Conservation (phyloP, 2,797 vertebrate species). For the Otolemur crassicaudatus region DNA sequence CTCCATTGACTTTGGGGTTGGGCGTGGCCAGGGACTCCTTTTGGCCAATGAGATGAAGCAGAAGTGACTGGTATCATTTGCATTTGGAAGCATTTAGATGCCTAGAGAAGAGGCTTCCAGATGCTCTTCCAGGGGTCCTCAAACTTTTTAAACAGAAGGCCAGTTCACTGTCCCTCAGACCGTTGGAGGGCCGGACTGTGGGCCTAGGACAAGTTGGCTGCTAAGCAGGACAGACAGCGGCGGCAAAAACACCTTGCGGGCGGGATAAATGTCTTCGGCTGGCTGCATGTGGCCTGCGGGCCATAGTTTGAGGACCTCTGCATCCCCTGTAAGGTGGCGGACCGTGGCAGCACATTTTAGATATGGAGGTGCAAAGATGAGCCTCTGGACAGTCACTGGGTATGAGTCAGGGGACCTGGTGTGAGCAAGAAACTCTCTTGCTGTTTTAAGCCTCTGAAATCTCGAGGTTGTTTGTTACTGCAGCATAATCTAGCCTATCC, state of each 20-base stretch:
- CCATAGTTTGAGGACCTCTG: too few relatives aligned
- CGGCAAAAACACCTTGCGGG: too few relatives aligned
- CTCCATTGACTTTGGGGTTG: background rate
- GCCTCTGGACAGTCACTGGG: background rate
- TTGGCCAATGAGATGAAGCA: background rate
- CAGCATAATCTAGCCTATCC: background rate
- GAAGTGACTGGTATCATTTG: rapidly evolving
- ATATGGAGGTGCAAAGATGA: background rate
- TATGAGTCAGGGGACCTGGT: background rate
- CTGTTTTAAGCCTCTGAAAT: background rate
- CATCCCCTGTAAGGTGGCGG: rapidly evolving
- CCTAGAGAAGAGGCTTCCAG: background rate
- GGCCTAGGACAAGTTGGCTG: too few relatives aligned
- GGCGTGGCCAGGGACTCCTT: background rate
- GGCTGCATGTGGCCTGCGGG: too few relatives aligned
- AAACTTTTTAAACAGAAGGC: too few relatives aligned
- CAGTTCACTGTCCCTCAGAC: too few relatives aligned
- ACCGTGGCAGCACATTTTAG: background rate
- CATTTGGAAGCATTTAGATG: background rate
- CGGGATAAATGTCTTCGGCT: too few relatives aligned
- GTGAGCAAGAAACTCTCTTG: too few relatives aligned
- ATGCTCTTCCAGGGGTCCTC: too few relatives aligned
- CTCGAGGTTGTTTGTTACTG: background rate
- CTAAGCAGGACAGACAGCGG: too few relatives aligned
- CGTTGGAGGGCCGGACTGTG: too few relatives aligned